Conservation (phyloP, 2,888 invertebrate species). For the Drosophila austrosaltans region DNA sequence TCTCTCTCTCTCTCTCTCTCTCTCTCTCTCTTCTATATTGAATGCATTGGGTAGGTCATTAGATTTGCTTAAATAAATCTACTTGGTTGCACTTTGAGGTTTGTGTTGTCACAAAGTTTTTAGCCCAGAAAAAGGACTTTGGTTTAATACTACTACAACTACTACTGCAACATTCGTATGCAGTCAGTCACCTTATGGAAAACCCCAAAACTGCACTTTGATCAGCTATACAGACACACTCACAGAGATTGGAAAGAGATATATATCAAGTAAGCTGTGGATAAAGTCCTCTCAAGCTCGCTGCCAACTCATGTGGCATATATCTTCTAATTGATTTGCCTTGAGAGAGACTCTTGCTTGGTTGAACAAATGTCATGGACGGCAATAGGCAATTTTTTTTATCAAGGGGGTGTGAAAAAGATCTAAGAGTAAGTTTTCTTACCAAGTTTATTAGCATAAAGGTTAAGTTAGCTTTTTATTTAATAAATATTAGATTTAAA, state of each 20-base stretch:
- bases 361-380: neutral
- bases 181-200: slow-evolving; percentile 4
- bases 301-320: slow-evolving; percentile 13
- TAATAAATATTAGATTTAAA: no score
- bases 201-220: slow-evolving; percentile 16
- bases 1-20: no score
- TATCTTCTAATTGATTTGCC: slow-evolving; percentile 22
- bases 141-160: no score
- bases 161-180: no score
- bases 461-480: no score
- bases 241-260: neutral
- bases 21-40: no score
- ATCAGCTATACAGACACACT: slow-evolving; percentile 10
- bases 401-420: neutral
- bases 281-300: slow-evolving; percentile 7
- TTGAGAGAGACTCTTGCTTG: slow-evolving; percentile 1
- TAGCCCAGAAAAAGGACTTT: neutral
- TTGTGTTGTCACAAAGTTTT: slow-evolving; percentile 6
- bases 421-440: no score
- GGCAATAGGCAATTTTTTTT: neutral
- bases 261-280: neutral
- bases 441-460: no score
- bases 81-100: slow-evolving; percentile 9
- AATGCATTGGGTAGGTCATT: neutral
- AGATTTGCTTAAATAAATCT: slow-evolving; percentile 11